Conservation (phyloP, 2,797 vertebrate species). For the Muscicapa striata region DNA sequence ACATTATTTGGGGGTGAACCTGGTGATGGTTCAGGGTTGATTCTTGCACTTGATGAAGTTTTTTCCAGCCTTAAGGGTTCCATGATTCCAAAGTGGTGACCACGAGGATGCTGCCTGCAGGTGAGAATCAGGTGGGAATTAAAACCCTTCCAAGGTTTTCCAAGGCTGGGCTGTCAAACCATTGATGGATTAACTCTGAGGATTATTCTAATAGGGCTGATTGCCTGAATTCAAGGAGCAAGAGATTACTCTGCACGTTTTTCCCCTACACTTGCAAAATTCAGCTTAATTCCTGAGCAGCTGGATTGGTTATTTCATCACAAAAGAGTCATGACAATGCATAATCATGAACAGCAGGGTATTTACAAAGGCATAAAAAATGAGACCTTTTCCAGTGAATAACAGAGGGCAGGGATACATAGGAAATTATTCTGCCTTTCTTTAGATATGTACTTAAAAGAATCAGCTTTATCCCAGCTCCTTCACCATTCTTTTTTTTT, state of each 20-base stretch:
- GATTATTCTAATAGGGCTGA: background rate
- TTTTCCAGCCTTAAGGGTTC: background rate
- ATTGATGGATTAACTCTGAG: background rate
- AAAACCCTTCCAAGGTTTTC: background rate
- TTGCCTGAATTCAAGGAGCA: background rate
- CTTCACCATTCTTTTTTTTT: background rate
- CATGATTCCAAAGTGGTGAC: background rate
- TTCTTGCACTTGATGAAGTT: no score
- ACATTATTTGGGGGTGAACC: accelerated
- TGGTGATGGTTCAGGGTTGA: background rate
- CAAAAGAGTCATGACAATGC: conserved; percentile 7
- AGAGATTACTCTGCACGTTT: background rate
- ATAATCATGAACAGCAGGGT: background rate
- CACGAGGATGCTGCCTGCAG: background rate
- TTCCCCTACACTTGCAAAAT: background rate
- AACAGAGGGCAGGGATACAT: background rate
- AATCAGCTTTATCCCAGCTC: background rate
- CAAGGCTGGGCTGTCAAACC: background rate
- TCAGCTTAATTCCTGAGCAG: background rate
- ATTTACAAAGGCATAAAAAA: background rate
- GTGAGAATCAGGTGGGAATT: background rate
- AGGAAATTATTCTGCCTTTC: conserved; percentile 13
- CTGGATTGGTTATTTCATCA: conserved; percentile 11
- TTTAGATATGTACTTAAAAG: background rate
- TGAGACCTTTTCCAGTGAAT: background rate